These are phyloP conservation scores for Ptychodera flava DNA, from an alignment of 35 echinoderm and acorn worm genomes.

Conservation along the genomic window DNA sequence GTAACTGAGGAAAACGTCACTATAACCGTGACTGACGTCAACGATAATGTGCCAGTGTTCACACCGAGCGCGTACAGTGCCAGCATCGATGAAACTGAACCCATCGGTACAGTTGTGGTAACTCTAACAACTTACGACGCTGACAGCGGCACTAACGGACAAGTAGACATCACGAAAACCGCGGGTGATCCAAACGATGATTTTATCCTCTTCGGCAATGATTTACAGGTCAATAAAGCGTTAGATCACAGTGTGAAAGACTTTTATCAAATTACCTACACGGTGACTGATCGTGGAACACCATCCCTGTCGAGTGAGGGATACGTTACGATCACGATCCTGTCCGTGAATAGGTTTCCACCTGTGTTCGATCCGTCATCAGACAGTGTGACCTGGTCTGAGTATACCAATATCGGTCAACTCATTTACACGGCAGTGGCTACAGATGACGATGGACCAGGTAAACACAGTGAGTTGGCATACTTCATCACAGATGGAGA, in stretches of 20 bases:
- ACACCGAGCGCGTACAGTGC: slow-evolving; percentile 39
- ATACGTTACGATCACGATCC: slow-evolving; percentile 45
- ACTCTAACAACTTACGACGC: background rate
- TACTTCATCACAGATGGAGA: slow-evolving; percentile 38
- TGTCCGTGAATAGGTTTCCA: slow-evolving; percentile 46
- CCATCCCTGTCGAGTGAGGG: background rate
- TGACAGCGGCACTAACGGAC: background rate
- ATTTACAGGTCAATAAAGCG: background rate
- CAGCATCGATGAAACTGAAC: slow-evolving; percentile 43
- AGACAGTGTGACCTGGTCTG: background rate
- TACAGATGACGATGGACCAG: slow-evolving; percentile 51
- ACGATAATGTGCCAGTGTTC: slow-evolving; percentile 77
- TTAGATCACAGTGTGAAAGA: background rate
- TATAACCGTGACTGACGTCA: slow-evolving; percentile 51
- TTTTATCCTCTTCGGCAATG: background rate
- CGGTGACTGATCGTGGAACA: background rate
- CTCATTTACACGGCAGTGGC: slow-evolving; percentile 51
- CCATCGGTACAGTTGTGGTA: slow-evolving; percentile 12
- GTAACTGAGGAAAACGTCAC: slow-evolving; percentile 12
- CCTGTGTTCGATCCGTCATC: slow-evolving; percentile 20
- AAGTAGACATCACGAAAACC: background rate
- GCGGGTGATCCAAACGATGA: background rate
- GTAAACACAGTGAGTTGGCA: slow-evolving; percentile 35
- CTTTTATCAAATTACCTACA: background rate
- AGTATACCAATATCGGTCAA: slow-evolving; percentile 27